phyloP scores from a whole-genome alignment of 2,797 vertebrate species.

The Silurus aristotelis region DNA sequence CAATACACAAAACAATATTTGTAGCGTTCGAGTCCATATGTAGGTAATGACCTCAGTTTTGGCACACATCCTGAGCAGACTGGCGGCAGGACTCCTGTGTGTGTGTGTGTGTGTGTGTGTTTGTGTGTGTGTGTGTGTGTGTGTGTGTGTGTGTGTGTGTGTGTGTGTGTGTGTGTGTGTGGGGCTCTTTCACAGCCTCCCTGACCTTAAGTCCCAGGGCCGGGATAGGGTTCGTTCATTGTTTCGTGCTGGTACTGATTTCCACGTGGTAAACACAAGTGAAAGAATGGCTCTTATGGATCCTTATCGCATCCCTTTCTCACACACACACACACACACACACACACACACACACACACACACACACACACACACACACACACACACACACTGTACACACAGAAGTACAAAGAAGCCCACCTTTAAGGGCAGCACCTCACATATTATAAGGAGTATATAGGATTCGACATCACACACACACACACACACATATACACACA shows the following conservation, averaged over 20 bases:
- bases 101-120: slow-evolving; percentile 42
- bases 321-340: slow-evolving; percentile 32
- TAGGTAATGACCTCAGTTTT: slow-evolving; percentile 80
- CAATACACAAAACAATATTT: slow-evolving; percentile 72
- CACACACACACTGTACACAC: slow-evolving; percentile 80
- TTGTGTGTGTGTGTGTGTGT: slow-evolving; percentile 37
- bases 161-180: slow-evolving; percentile 49
- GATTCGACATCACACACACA: slow-evolving; percentile 59
- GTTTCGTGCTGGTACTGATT: slow-evolving; percentile 84
- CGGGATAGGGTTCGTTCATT: slow-evolving; percentile 81
- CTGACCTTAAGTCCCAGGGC: slow-evolving; percentile 54
- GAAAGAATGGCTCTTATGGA: slow-evolving; percentile 83
- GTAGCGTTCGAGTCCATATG: slow-evolving; percentile 62
- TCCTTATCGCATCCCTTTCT: slow-evolving; percentile 48
- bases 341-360: slow-evolving; percentile 44
- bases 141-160: slow-evolving; percentile 37
- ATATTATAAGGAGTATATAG: slow-evolving; percentile 35
- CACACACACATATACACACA: neutral
- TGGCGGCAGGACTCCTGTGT: slow-evolving; percentile 63
- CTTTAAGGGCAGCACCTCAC: neutral
- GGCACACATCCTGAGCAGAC: slow-evolving; percentile 71
- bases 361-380: slow-evolving; percentile 37
- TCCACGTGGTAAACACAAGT: slow-evolving; percentile 85
- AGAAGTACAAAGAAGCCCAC: slow-evolving; percentile 55
- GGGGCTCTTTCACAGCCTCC: slow-evolving; percentile 45